Evolutionary conservation across 53 echinoderm and acorn worm genomes (phyloP), one percentile per base, ranked within the genome.

Genomic region (Astropecten irregularis): DNA sequence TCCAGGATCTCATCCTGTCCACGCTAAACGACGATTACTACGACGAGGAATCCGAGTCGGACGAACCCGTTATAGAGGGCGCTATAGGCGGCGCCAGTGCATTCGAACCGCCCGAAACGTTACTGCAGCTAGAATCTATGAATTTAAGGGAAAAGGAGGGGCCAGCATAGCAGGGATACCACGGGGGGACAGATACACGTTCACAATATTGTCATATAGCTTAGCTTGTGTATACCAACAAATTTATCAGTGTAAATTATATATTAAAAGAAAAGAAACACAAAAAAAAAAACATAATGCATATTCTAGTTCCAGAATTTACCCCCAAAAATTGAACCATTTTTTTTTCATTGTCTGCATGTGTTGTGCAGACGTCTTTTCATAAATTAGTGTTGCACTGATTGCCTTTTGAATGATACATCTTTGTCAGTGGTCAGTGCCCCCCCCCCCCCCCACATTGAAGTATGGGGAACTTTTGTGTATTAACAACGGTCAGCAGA

Each of bases 1-100:
- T 95, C 66, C 99, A 99, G 73, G 99, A 99, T 50, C 77, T 99
- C 49, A 94, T 99, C 82, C 90, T 99, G 27, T 99, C 99, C 69
- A 99, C 99, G 26, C 90, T 99, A 58, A 92, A 99, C 68, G 97
- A 97, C 28, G 79, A 79, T 38, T 94, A 88, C 69, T 84, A 73
- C 50, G 88, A 90, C 61, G 84, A 58, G 68, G 93, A 90, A 1
- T 85, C 95, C 10, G 93, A 85, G 65, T 60, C 37, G 66, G 72
- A 76, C 44, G 82, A 67, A 11, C 38, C 62, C 18, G 65, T 63
- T 37, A 49, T 85, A 82, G 86, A 81, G 57, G 83, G 76, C 74
- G 76, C 67, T 38, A 77, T 86, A 13, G 87, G 87, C 11, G 60
- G 91, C 47, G 47, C 62, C 19, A 20, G 8, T 15, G 48, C 60